Evolutionary conservation across 1,140 invertebrate species (phyloP), one percentile per base, ranked within the genome.

Genomic region (Bombus ignitus): DNA sequence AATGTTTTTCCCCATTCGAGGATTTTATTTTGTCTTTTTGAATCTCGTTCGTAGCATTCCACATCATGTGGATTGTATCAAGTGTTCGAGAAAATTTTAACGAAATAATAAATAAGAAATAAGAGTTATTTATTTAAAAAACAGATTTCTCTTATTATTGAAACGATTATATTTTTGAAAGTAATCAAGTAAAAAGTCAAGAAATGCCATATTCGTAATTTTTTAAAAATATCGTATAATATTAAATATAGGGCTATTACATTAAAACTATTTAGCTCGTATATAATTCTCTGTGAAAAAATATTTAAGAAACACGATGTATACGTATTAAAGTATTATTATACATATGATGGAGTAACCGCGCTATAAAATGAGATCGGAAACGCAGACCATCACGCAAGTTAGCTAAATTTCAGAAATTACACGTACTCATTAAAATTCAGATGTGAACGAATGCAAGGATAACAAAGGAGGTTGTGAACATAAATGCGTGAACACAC

Each of bases 391-490:
- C 12, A 76, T 59, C 9, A 42, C 32, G 37, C 22, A 47, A 57
- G 62, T 85, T 81, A 53, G 59, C 71, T 6, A 70, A 81, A 85
- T 74, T 70, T 18, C 12, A 22, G 22, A 37, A 68, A 74, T 81
- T 53, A 85, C 79, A 81, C 79, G 71, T 74, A 66, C 37, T 68
- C 78, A 28, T 85, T 81, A 62, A 85, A 85, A 80, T 78, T 22
- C 96, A 94, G 97, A 98, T 94, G 96, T 98, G 85, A 97, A 98
- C 94, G 98, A 98, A 94, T 98, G 98, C 92, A 91, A 96, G 88
- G 95, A 96, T 79, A 96, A 96, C 59, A 97, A 97, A 92, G 97
- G 97, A 79, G 96, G 96, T 78, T 97, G 97, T 91, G 96, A 96
- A 87, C 96, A 96, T 87, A 93, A 94, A 71, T 97, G 96, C 86